Evolutionary conservation across 2,113 vertebrate species (phyloP), one percentile per base, ranked within the genome.

Genomic region (Hiodon tergisus): DNA sequence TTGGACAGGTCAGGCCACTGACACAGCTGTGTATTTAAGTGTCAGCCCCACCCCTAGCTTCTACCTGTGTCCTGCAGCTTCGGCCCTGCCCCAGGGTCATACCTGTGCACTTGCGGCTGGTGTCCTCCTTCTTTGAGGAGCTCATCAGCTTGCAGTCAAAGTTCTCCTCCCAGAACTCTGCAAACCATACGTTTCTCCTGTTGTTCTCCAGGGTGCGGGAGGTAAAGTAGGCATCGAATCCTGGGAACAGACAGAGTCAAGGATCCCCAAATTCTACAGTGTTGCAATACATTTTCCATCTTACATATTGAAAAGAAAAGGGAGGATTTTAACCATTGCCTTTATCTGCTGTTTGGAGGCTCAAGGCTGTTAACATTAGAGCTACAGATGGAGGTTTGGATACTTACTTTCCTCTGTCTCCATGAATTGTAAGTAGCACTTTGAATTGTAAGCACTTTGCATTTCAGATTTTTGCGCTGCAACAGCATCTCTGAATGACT

Each of bases 81-180:
- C 31, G 31, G 31, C 31, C 31, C 31, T 2, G 31, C 31, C 13
- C 54, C 8, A 16, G 58, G 11, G 50, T 48, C 67, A 16, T 85
- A 91, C 88, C 89, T 87, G 89, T 91, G 81, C 89, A 91, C 76
- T 91, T 91, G 2, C 89, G 85, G 66, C 86, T 90, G 13, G 83
- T 85, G 47, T 91, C 89, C 73, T 91, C 88, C 78, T 83, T 87
- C 80, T 91, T 89, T 9, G 88, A 87, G 66, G 86, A 79, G 50
- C 89, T 88, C 77, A 90, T 84, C 48, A 90, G 84, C 72, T 87
- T 78, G 79, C 89, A 91, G 87, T 91, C 82, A 78, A 91, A 91
- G 84, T 91, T 90, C 74, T 91, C 89, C 75, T 91, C 89, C 89
- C 89, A 91, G 69, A 89, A 91, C 79, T 91, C 89, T 0, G 89